Evolutionary conservation across 2,888 invertebrate species (phyloP).

Genomic region (Drosophila merina): DNA sequence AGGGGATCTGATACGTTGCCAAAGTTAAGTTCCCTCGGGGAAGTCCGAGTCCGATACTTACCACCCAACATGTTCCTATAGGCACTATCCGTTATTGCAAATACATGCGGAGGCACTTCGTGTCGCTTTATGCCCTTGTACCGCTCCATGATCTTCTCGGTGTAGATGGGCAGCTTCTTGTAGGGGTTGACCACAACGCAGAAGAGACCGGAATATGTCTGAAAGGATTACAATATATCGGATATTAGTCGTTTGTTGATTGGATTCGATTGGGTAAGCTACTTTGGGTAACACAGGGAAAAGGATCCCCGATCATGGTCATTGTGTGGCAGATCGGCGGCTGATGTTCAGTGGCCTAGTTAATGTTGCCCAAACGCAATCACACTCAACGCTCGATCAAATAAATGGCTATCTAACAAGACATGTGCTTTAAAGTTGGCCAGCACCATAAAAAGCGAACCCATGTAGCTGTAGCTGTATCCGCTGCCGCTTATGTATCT

Average conservation of each 20-base stretch:
- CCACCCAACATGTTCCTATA: slow-evolving; percentile 99
- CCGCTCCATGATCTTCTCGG: slow-evolving; percentile 99
- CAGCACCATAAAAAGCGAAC: slow-evolving; percentile 63
- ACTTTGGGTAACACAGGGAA: background rate
- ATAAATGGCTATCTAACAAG: slow-evolving; percentile 31
- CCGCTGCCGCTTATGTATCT: slow-evolving; percentile 29
- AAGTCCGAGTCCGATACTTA: slow-evolving; percentile 81
- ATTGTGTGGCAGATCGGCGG: slow-evolving; percentile 5
- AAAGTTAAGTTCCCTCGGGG: slow-evolving; percentile 1
- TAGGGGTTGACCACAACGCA: slow-evolving; percentile 99
- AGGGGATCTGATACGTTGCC: background rate
- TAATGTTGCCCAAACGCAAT: slow-evolving; percentile 58
- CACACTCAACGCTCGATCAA: slow-evolving; percentile 18
- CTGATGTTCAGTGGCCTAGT: slow-evolving; percentile 75
- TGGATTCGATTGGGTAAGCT: background rate
- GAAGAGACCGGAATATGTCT: slow-evolving; percentile 99
- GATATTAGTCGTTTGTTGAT: background rate
- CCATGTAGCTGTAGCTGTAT: slow-evolving; percentile 40
- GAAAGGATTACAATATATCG: slow-evolving; percentile 62
- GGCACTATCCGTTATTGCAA: slow-evolving; percentile 99
- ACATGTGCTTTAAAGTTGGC: slow-evolving; percentile 58
- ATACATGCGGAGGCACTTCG: slow-evolving; percentile 99
- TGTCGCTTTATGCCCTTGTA: slow-evolving; percentile 99
- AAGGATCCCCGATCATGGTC: background rate
- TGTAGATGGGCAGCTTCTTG: slow-evolving; percentile 99